A percentile compares a stretch with the other conserved stretches of the same genome.
phyloP scores from a whole-genome alignment of 2,797 vertebrate species.

The Lerista edwardsae region DNA sequence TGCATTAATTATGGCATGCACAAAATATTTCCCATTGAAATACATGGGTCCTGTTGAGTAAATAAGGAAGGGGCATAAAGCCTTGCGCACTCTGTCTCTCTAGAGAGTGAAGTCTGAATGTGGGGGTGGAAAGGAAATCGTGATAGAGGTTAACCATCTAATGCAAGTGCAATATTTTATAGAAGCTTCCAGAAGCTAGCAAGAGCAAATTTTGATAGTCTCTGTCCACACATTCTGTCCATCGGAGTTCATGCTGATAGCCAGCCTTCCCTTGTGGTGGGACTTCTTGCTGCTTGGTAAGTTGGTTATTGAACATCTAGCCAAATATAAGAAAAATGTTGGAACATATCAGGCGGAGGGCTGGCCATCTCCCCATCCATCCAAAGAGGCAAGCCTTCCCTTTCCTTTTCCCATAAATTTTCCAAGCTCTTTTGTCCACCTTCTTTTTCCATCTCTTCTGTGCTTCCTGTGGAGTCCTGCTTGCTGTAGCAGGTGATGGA shows the following conservation, averaged over 20 bases:
- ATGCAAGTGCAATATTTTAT: not conserved
- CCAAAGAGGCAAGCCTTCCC: not conserved
- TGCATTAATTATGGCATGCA: not conserved
- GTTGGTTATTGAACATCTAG: not conserved
- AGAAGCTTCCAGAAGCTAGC: not conserved
- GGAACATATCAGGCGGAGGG: no score
- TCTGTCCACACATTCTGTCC: not conserved
- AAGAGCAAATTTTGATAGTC: not conserved
- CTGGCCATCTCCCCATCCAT: no score
- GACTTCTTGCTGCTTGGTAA: not conserved
- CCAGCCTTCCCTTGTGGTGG: no score
- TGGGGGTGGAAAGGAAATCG: not conserved
- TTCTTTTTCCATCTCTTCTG: not conserved
- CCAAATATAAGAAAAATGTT: no score
- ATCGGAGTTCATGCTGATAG: not conserved
- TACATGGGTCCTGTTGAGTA: fast-evolving
- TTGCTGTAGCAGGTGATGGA: not conserved
- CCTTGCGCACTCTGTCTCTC: not conserved
- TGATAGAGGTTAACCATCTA: not conserved
- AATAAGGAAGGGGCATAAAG: not conserved
- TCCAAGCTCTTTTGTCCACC: not conserved
- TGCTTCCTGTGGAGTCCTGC: not conserved
- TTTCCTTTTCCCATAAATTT: not conserved
- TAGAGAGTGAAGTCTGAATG: not conserved
- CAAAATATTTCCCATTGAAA: not conserved